A percentile compares a stretch with the other conserved stretches of the same genome.
Evolutionary conservation across 1,140 invertebrate genomes (phyloP).

Genomic region (Drosophila burlai): DNA sequence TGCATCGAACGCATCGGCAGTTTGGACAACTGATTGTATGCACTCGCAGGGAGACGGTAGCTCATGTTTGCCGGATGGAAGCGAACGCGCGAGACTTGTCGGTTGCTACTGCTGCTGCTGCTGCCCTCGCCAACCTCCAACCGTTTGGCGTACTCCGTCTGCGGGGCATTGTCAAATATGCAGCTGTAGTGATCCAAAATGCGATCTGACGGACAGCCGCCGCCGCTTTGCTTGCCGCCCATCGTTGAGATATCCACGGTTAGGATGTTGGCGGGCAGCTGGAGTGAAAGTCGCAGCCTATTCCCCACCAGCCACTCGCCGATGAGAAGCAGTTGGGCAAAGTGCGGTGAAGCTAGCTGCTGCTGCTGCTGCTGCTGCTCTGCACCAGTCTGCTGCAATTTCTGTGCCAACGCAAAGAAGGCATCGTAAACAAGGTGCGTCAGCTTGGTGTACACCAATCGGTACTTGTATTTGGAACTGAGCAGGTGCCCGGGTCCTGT

Average conservation of each 20-base stretch:
- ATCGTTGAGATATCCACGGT: constrained; percentile 72
- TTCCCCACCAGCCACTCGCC: constrained; percentile 54
- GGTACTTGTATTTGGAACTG: constrained; percentile 74
- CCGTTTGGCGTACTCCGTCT: constrained; percentile 77
- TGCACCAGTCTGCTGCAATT: constrained; percentile 9
- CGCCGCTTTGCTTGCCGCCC: constrained; percentile 33
- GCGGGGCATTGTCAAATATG: constrained; percentile 80
- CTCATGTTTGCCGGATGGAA: constrained; percentile 80
- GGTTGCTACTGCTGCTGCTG: constrained; percentile 32
- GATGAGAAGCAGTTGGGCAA: constrained; percentile 66
- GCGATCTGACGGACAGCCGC: constrained; percentile 60
- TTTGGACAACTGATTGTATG: constrained; percentile 76
- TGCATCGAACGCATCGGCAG: constrained; percentile 67
- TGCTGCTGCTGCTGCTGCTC: constrained; percentile 43
- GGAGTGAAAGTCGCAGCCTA: constrained; percentile 35
- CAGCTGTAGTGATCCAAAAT: constrained; percentile 79
- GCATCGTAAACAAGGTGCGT: constrained; percentile 60
- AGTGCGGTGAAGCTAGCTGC: constrained; percentile 65
- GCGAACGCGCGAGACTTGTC: constrained; percentile 59
- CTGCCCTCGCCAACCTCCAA: constrained; percentile 59
- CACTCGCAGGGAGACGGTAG: constrained; percentile 65
- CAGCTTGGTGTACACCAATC: constrained; percentile 63
- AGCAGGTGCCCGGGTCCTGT: constrained; percentile 71
- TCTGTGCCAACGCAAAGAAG: constrained; percentile 48
- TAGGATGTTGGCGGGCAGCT: constrained; percentile 73